Conservation (phyloP, 1,140 invertebrate genomes). For the Gryon sp. region DNA sequence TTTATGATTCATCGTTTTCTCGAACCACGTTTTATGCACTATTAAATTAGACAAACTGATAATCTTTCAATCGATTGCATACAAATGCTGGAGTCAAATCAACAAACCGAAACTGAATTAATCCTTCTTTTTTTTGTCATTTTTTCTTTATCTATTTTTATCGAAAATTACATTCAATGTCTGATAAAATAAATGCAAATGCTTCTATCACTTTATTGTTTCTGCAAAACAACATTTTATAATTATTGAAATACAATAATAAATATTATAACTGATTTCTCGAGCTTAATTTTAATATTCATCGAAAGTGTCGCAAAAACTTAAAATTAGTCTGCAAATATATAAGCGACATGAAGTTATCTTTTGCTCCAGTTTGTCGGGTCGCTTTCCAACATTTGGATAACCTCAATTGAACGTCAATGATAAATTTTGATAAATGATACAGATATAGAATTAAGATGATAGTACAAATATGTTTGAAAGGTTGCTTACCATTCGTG, state of each 20-base stretch:
- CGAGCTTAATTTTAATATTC: no score
- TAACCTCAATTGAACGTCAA: background rate
- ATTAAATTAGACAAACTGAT: background rate
- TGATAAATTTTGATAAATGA: background rate
- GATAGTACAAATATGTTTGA: background rate
- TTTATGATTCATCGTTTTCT: conserved; percentile 4
- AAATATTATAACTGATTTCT: no score
- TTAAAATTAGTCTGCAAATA: conserved; percentile 1
- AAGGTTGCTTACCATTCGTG: conserved; percentile 8
- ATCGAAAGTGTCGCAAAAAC: no score
- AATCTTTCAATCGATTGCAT: no score
- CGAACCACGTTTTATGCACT: background rate
- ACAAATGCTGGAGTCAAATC: no score
- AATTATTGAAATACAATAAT: no score
- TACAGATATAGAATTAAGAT: background rate
- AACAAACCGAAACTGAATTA: no score
- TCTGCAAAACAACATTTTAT: no score
- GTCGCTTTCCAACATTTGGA: background rate
- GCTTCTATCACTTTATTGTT: background rate
- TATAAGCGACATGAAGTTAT: conserved; percentile 25
- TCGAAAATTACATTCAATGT: no score
- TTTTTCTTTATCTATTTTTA: background rate
- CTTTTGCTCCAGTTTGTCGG: conserved; percentile 32
- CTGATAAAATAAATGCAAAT: no score
- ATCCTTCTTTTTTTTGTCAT: no score